phyloP scores from a whole-genome alignment of 2,888 invertebrate genomes.

The Epinotia brunnichana region DNA sequence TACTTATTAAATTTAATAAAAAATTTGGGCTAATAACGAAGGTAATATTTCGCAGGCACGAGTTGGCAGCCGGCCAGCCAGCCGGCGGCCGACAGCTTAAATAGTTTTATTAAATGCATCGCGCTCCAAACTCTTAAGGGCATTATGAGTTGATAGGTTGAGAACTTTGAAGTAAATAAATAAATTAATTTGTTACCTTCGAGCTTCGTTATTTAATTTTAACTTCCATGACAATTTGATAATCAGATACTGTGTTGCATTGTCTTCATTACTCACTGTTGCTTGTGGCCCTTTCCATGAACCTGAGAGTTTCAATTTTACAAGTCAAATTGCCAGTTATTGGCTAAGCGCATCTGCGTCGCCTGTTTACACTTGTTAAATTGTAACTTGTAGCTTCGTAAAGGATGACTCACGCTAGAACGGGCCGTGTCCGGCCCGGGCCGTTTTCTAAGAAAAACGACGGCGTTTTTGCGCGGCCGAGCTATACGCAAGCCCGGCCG shows the following conservation, averaged over 20 bases:
- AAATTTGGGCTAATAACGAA: conserved; percentile 36
- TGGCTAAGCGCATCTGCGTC: no score
- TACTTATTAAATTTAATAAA: conserved; percentile 7
- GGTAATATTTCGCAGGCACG: conserved; percentile 42
- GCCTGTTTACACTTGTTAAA: no score
- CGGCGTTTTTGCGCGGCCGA: no score
- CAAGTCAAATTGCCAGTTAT: no score
- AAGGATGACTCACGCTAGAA: no score
- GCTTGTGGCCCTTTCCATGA: no score
- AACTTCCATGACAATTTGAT: neutral
- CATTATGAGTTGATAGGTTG: conserved; percentile 36
- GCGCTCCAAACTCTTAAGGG: conserved; percentile 37
- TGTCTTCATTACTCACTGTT: no score
- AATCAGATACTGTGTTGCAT: neutral
- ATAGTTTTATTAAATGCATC: conserved; percentile 44
- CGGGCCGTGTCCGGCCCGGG: no score
- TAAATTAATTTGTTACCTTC: neutral
- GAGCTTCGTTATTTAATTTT: neutral
- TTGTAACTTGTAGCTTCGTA: no score
- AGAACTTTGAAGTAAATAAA: neutral
- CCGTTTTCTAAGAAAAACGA: no score
- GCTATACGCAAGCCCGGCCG: no score
- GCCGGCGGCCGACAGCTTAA: conserved; percentile 38
- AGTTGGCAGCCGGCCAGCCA: conserved; percentile 42
- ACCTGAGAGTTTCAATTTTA: no score